Base-by-base conservation (phyloP, 1,140 invertebrate species). In the Zaprionus lachaisei region DNA sequence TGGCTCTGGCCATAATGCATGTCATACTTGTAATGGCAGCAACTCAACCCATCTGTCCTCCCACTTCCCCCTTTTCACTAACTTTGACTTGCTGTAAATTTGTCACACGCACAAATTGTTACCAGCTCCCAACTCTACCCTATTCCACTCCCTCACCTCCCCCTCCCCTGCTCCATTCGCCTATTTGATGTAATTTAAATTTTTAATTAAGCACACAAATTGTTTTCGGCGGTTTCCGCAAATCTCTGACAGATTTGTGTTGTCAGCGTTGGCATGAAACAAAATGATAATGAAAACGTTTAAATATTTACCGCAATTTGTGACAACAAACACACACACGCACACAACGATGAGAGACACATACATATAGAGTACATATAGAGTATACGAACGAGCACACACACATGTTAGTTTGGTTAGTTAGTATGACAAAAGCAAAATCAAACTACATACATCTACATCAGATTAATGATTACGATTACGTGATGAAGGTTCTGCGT, bases 191-290 rank as follows among this genome's bases (percentile, higher is more conserved):
- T 87, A 87, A 87, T 87, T 87, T 87, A 87, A 87, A 87, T 87
- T 87, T 87, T 87, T 87, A 87, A 87, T 87, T 89, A 87, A 83
- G 85, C 85, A 84, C 85, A 84, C 84, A 87, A 87, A 87, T 87
- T 87, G 84, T 87, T 89, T 87, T 87, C 70, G 72, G 81, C 75
- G 84, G 84, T 89, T 87, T 84, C 47, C 47, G 71, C 74, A 84
- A 87, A 87, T 87, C 84, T 81, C 84, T 87, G 84, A 89, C 84
- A 87, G 84, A 87, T 84, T 89, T 66, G 64, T 62, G 56, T 65
- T 73, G 69, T 73, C 77, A 70, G 68, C 77, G 64, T 62, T 67
- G 67, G 69, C 78, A 74, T 66, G 49, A 66, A 78, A 60, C 80
- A 70, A 84, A 87, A 89, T 87, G 85, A 87, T 87, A 90, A 90